phyloP scores from a whole-genome alignment of 2,797 vertebrate species.

The Silurus aristotelis region DNA sequence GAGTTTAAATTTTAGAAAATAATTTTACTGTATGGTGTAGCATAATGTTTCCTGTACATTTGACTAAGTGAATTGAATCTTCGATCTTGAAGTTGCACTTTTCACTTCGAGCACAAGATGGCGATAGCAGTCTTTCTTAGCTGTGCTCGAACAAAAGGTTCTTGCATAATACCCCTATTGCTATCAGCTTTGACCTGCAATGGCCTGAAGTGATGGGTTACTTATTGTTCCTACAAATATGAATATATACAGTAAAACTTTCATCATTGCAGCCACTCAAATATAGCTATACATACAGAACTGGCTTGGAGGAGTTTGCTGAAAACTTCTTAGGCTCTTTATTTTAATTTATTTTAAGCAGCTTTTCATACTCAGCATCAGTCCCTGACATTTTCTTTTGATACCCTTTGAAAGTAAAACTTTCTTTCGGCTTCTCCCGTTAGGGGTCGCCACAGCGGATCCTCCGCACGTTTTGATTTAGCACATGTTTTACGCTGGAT shows the following conservation, averaged over 20 bases:
- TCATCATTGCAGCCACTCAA: not conserved
- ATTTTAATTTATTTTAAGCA: not conserved
- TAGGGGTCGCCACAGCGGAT: too few species aligned
- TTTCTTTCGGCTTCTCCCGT: too few species aligned
- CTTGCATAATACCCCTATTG: not conserved
- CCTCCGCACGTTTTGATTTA: too few species aligned
- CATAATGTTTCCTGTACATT: too few species aligned
- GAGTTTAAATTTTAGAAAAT: too few species aligned
- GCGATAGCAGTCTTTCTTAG: slow-evolving; percentile 65
- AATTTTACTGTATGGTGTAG: too few species aligned
- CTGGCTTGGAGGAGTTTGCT: not conserved
- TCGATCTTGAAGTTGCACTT: slow-evolving; percentile 20
- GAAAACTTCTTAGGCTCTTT: not conserved
- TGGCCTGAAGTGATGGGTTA: slow-evolving; percentile 69
- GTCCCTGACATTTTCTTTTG: not conserved
- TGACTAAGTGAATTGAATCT: too few species aligned
- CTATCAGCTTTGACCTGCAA: slow-evolving; percentile 51
- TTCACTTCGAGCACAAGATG: slow-evolving; percentile 71
- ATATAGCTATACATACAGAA: not conserved
- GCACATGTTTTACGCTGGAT: too few species aligned
- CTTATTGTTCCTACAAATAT: slow-evolving; percentile 66
- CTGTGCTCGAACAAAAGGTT: not conserved
- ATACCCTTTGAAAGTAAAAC: not conserved
- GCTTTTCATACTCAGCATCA: not conserved
- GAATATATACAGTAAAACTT: not conserved